A percentile compares a stretch with the other conserved stretches of the same genome.
Evolutionary conservation across 2,797 vertebrate genomes (phyloP).

Genomic region (Macroramphosus scolopax): DNA sequence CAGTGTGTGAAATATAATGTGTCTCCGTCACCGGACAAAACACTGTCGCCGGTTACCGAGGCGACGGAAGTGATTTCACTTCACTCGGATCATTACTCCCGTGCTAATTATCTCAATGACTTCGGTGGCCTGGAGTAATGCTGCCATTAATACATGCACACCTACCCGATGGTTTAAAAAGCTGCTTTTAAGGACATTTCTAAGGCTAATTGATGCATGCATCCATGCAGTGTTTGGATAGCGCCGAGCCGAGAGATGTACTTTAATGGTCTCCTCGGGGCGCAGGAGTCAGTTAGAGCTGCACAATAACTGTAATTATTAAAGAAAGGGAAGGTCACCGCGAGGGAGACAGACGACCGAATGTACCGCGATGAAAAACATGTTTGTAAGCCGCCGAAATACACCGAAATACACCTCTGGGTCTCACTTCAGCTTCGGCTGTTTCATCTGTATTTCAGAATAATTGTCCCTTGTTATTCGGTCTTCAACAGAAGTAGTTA

Average conservation of each 20-base stretch:
- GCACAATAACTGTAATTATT: slow-evolving; percentile 61
- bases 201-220: slow-evolving; percentile 47
- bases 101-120: slow-evolving; percentile 54
- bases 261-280: slow-evolving; percentile 61
- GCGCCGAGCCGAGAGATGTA: slow-evolving; percentile 30
- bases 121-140: slow-evolving; percentile 36
- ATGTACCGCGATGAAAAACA: slow-evolving; percentile 8
- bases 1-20: background rate
- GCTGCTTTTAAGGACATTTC: slow-evolving; percentile 45
- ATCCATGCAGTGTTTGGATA: slow-evolving; percentile 42
- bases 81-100: slow-evolving; percentile 41
- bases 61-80: slow-evolving; percentile 12
- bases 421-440: too few relatives aligned
- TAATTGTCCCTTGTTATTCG: too few relatives aligned
- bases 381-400: background rate
- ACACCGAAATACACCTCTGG: too few relatives aligned
- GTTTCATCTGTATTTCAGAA: too few relatives aligned
- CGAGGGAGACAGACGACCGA: slow-evolving; percentile 8
- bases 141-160: slow-evolving; percentile 22
- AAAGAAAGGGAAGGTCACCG: slow-evolving; percentile 53
- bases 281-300: slow-evolving; percentile 38
- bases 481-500: too few relatives aligned
- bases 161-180: slow-evolving; percentile 29
- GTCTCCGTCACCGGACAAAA: background rate
- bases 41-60: background rate